These are phyloP conservation scores for Cephus spinipes DNA, from an alignment of 2,888 invertebrate genomes.

Conservation along the genomic window DNA sequence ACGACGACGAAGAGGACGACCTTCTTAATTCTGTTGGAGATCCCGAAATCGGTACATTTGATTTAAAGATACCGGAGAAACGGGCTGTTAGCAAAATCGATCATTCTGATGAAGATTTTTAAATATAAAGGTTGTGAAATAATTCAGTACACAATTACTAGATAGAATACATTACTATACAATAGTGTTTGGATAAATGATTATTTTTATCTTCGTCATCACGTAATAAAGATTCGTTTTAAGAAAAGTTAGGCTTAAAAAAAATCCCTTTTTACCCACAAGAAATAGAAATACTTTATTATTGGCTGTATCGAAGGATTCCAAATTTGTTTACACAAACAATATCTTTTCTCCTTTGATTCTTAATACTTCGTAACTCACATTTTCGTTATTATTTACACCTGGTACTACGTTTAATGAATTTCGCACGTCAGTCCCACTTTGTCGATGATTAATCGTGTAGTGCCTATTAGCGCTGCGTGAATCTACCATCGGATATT, in stretches of 20 bases:
- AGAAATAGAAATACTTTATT: not conserved
- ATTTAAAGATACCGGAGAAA: conserved; percentile 55
- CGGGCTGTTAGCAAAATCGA: conserved; percentile 57
- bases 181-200: not conserved
- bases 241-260: not conserved
- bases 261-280: not conserved
- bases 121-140: conserved; percentile 18
- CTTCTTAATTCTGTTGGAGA: conserved; percentile 51
- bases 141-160: not conserved
- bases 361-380: not conserved
- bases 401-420: conserved; percentile 15
- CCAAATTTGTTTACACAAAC: not conserved
- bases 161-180: not conserved
- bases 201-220: not conserved
- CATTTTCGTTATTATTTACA: conserved; percentile 10
- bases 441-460: not conserved
- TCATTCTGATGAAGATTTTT: conserved; percentile 63
- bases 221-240: not conserved
- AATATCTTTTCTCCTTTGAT: not conserved
- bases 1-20: conserved; percentile 74
- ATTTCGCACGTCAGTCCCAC: conserved; percentile 21
- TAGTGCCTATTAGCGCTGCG: not conserved
- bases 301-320: not conserved
- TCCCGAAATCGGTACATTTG: conserved; percentile 50
- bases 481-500: not conserved